Evolutionary conservation across 1,140 invertebrate species (phyloP).

Genomic region (Eciton burchellii): DNA sequence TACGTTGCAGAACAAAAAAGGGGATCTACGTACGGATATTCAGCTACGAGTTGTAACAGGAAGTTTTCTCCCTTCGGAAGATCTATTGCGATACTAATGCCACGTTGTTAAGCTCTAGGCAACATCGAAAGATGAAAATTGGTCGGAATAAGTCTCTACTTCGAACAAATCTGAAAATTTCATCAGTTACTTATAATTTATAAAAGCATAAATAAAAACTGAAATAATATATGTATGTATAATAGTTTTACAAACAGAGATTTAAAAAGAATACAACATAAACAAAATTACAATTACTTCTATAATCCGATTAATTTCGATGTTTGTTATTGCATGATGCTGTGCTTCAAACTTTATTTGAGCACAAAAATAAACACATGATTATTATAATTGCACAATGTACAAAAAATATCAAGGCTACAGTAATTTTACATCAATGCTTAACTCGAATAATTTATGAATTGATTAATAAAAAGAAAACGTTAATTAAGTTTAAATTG

Average conservation of each 20-base stretch:
- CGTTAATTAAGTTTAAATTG: constrained; percentile 57
- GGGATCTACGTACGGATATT: constrained; percentile 34
- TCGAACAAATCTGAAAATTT: constrained; percentile 54
- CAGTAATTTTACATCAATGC: constrained; percentile 60
- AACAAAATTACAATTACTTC: constrained; percentile 26
- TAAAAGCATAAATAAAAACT: constrained; percentile 30
- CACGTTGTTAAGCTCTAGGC: constrained; percentile 60
- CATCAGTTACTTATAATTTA: constrained; percentile 43
- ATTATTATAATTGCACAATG: constrained; percentile 51
- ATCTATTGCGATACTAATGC: constrained; percentile 66
- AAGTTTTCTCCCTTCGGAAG: constrained; percentile 63
- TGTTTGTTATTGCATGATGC: constrained; percentile 58
- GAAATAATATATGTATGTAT: constrained; percentile 8
- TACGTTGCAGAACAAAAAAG: constrained; percentile 1
- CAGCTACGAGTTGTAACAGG: constrained; percentile 59
- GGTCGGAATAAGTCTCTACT: constrained; percentile 60
- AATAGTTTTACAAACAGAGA: background rate
- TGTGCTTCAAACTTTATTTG: constrained; percentile 40
- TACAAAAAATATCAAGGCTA: constrained; percentile 60
- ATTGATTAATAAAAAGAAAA: too few species aligned
- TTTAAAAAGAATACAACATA: constrained; percentile 9
- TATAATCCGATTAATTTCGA: constrained; percentile 38
- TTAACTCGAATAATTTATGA: constrained; percentile 20
- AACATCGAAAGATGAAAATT: constrained; percentile 69
- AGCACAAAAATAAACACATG: constrained; percentile 64